phyloP scores from a whole-genome alignment of 2,797 vertebrate species.

The Allobates femoralis region DNA sequence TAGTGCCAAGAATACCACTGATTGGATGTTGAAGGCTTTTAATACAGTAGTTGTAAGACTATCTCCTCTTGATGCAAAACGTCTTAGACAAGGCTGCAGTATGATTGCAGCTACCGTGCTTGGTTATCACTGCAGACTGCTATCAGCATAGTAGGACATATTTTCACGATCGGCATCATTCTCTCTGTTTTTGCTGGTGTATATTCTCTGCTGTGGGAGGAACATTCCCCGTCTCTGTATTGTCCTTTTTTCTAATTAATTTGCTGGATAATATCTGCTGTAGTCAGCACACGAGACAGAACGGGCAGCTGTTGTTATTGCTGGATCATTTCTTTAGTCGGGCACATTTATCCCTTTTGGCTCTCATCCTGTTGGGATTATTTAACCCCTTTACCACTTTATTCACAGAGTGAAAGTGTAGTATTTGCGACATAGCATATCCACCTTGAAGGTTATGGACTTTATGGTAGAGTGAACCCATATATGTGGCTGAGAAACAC shows the following conservation, averaged over 20 bases:
- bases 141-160: background rate
- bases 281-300: conserved; percentile 1
- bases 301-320: conserved; percentile 26
- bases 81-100: too few relatives aligned
- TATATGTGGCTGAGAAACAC: too few relatives aligned
- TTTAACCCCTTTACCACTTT: background rate
- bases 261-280: conserved; percentile 2
- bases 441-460: too few relatives aligned
- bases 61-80: too few relatives aligned
- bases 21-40: too few relatives aligned
- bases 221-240: background rate
- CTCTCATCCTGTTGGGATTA: background rate
- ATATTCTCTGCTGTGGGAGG: background rate
- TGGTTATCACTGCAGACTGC: background rate
- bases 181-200: background rate
- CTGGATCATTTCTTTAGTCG: background rate
- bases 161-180: background rate
- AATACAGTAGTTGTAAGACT: too few relatives aligned
- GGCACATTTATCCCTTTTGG: background rate
- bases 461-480: too few relatives aligned
- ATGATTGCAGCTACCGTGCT: too few relatives aligned
- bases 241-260: conserved; percentile 14
- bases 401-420: too few relatives aligned
- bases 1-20: too few relatives aligned
- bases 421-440: too few relatives aligned